phyloP scores from a whole-genome alignment of 2,888 invertebrate genomes.

The Eledone cirrhosa region DNA sequence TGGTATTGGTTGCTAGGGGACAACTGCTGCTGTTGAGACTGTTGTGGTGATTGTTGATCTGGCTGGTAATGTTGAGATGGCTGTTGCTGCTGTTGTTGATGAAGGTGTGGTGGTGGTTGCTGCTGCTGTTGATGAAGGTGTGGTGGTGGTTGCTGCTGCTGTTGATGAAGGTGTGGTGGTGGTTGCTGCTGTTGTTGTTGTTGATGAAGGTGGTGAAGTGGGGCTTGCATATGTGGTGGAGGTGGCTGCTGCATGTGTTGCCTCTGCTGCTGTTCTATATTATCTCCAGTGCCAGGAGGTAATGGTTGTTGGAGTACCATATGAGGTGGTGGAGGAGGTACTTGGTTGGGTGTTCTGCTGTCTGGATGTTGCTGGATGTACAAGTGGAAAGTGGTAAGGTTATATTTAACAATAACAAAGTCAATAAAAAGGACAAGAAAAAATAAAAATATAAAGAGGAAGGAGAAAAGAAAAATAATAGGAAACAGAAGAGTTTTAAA shows the following conservation, averaged over 20 bases:
- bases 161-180: neutral
- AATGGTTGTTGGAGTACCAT: slow-evolving; percentile 35
- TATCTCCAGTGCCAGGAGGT: slow-evolving; percentile 29
- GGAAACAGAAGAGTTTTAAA: too few relatives aligned
- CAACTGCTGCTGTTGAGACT: neutral
- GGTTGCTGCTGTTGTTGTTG: slow-evolving; percentile 13
- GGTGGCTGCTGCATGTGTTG: slow-evolving; percentile 30
- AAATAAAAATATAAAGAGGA: too few relatives aligned
- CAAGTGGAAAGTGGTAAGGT: too few relatives aligned
- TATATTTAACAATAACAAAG: neutral
- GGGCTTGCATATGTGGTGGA: slow-evolving; percentile 28
- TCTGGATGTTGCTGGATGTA: slow-evolving; percentile 10
- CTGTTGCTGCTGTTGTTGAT: neutral
- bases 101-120: neutral
- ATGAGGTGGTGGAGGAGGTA: slow-evolving; percentile 18
- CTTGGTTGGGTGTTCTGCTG: neutral
- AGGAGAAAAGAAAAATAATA: too few relatives aligned
- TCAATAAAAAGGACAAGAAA: too few relatives aligned
- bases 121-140: neutral
- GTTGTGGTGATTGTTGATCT: neutral
- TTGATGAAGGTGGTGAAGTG: slow-evolving; percentile 4
- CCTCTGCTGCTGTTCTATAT: slow-evolving; percentile 27
- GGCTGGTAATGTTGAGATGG: neutral
- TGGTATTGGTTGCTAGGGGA: slow-evolving; percentile 71
- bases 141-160: neutral